phyloP scores from a whole-genome alignment of 2,888 invertebrate species.

The Ceratothoa steindachneri region DNA sequence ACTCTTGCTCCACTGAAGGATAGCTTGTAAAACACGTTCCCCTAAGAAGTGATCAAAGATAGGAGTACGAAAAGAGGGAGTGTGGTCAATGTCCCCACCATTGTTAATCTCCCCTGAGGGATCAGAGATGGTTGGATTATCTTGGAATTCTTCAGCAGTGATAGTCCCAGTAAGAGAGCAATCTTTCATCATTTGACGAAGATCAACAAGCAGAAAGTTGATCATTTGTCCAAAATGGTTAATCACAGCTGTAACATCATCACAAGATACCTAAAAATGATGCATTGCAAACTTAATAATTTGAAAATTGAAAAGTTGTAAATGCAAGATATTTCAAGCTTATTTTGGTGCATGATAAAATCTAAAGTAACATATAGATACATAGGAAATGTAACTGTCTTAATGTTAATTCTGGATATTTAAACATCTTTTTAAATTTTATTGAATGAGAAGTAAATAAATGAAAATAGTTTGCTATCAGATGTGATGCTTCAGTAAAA shows the following conservation, averaged over 20 bases:
- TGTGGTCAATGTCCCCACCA: background rate
- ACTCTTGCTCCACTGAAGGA: constrained; percentile 78
- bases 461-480: too few species aligned
- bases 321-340: too few species aligned
- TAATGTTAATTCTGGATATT: too few species aligned
- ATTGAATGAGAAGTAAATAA: too few species aligned
- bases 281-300: background rate
- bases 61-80: constrained; percentile 50
- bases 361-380: too few species aligned
- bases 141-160: constrained; percentile 27
- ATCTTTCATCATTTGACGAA: constrained; percentile 30
- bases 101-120: background rate
- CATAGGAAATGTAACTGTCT: too few species aligned
- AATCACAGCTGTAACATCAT: constrained; percentile 84
- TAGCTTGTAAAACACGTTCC: constrained; percentile 78
- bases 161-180: constrained; percentile 49
- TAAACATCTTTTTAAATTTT: too few species aligned
- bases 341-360: too few species aligned
- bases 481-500: too few species aligned
- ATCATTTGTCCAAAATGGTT: constrained; percentile 89
- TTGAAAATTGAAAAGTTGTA: background rate
- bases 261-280: constrained; percentile 59
- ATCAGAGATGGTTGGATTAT: constrained; percentile 17
- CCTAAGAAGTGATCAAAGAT: constrained; percentile 77
- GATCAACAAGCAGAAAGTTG: constrained; percentile 72